Evolutionary conservation across 2,797 vertebrate genomes (phyloP), one percentile per base, ranked within the genome.

Genomic region (Pteronotus mesoamericanus): DNA sequence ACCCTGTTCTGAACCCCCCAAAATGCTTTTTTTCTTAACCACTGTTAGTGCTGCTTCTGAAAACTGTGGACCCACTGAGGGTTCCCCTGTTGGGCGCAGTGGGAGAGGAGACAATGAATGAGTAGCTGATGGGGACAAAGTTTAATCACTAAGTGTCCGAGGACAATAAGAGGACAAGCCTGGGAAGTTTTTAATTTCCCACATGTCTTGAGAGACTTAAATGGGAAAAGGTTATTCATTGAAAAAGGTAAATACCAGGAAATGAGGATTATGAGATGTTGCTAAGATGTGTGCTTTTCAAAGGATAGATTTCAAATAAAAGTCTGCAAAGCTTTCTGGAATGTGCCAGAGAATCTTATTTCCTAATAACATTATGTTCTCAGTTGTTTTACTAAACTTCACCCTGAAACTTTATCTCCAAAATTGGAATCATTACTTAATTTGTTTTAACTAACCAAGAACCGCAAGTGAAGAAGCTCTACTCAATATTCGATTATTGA

Each of bases 1-100:
- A 66, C 37, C 85, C 94, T 44, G 42, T 80, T 93, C 90, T 69
- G 42, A 91, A 7, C 48, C 6, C 69, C 68, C 32, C 46, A 84
- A 88, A 69, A 59, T 91, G 34, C 94, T 96, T 75, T 96, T 96
- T 97, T 97, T 9, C 93, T 92, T 97, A 61, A 44, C 37, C 96
- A 71, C 86, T 77, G 26, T 85, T 94, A 87, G 72, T 51, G 66
- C 68, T 97, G 86, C 72, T 97, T 86, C 29, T 94, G 61, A 97
- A 44, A 94, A 61, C 74, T 94, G 96, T 64, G 59, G 39, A 42
- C 61, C 95, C 48, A 72, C 2, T 46, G 7, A 34, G 48, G 3
- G n/a, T n/a, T 37, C 51, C 42, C 48, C 53, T n/a, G 24, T 8
- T 42, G 42, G 51, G 11, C 34, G 44, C n/a, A 19, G 37, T 18